Base-by-base conservation (phyloP, 2,797 vertebrate species). In the Sebastes umbrosus region DNA sequence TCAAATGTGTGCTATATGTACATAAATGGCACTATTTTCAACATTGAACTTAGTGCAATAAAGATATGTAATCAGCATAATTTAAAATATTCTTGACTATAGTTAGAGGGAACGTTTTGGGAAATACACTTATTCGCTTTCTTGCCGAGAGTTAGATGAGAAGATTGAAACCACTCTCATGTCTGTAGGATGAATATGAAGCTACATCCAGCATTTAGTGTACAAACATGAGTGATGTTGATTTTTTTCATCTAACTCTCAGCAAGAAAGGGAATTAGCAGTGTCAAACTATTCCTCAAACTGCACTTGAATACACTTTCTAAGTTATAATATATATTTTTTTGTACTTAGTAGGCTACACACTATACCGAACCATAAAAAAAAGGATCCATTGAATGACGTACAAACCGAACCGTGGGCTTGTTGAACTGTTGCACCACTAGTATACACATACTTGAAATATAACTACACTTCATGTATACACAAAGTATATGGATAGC, bases 331-430 rank as follows among this genome's bases (percentile, higher is more conserved):
- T 25, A 62, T 62, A 34, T 32, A 0, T 62, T 62, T 32, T 52
- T 52, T 52, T 52, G 46, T 52, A 8, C 8, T 8, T 9, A 46
- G 14, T 3, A 43, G 13, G 39, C 43, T 18, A 46, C 16, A 46
- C 43, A 46, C 43, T 46, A 43, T 46, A 18, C 43, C 43, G 6
- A 46, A 46, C 6, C 6, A 46, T 43, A 43, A 46, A 46, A 14
- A 13, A 46, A 46, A 16, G 43, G 43, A 46, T 0, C 43, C 16
- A 0, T 18, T 46, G 0, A 43, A 14, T 1, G 39, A 43, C 2
- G 5, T 43, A 3, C 0, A 14, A 36, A 36, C 2, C 11, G 2
- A 36, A 36, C 34, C 34, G 34, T 4, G 34, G 34, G 34, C 34
- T 36, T 36, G 34, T 36, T 1, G 34, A 36, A 43, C 2, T 0